Evolutionary conservation across 2,888 invertebrate species (phyloP), one percentile per base, ranked within the genome.

Genomic region (Lomographa bimaculata): DNA sequence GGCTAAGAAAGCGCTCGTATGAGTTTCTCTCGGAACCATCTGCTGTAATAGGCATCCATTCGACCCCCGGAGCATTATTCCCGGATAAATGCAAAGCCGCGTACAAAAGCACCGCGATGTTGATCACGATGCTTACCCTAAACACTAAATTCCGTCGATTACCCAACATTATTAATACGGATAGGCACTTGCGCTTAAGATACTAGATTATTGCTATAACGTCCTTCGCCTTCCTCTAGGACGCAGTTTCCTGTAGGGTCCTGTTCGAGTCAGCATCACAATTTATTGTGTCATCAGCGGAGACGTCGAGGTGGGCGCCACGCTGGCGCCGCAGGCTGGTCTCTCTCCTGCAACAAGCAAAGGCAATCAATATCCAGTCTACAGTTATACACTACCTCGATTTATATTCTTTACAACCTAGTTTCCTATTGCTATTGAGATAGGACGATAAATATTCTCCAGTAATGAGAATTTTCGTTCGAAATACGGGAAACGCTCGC

Each of bases 81-180:
- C 80, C 79, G 8, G 89, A 83, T 40, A 82, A 76, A 65, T 94
- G 93, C 71, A 93, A 91, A 62, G 94, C 93, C 52, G 93, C 92
- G 77, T 94, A 94, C 47, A 94, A 77, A 40, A 94, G 79, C 36
- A 94, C 93, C 56, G 92, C 93, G 50, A 94, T 90, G 72, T 94
- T 94, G 57, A 94, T 91, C 45, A 94, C 91, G 64, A 94, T 93
- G 81, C 94, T 94, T 76, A 94, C 92, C 61, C 93, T 91, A 73
- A 94, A 91, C 79, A 94, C 87, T 90, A 94, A 92, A 80, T 94
- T 94, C 56, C 94, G 92, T 49, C 83, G 81, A 59, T 82, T 86
- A 51, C 72, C 78, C 78, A 86, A 65, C 85, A 87, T 87, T 59
- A 61, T 79, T 67, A 60, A 53, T 63, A 62, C 52, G 55, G 50